Base-by-base conservation (phyloP, 2,113 vertebrate species). In the Nannospalax galili region DNA sequence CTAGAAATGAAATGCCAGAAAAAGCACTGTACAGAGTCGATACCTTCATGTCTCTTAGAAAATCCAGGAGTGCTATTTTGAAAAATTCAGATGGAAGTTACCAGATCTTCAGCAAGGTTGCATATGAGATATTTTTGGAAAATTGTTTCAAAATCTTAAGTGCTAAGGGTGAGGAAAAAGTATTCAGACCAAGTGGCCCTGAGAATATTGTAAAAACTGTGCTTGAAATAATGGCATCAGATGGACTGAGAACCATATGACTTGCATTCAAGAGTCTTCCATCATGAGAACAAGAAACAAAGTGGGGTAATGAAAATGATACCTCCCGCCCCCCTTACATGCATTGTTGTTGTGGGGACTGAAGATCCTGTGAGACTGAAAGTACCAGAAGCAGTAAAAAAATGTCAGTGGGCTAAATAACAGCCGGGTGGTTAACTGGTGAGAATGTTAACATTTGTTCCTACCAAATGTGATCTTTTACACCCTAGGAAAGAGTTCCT, bases 401-500 rank as follows among this genome's bases (percentile, higher is more conserved):
- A 99, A 97, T 99, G 99, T 97, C 99, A 99, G 80, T 99, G 99
- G 85, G 99, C 99, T 84, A 99, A 93, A 99, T 99, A 98, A 99
- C 99, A 6, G 99, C 99, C 65, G 99, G 99, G 99, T 99, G 99
- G 99, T 99, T 97, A 52, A 99, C 99, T 40, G 99, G 99, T 15
- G 99, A 99, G 98, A 99, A 99, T 98, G 99, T 99, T 91, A 99
- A 99, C 97, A 99, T 99, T 7, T 99, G 99, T 99, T 94, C 99
- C 99, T 93, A 96, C 98, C 90, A 99, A 99, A 95, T 99, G 99
- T 93, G 99, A 99, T 64, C 99, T 99, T 98, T 98, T 99, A 92
- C 98, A 98, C 97, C 99, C 99, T 19, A 99, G 99, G 37, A 99
- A 99, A 91, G 99, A 99, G 93, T 99, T 99, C 97, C 89, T 99